Base-by-base conservation (phyloP, 2,797 vertebrate species). In the Mallotus villosus region DNA sequence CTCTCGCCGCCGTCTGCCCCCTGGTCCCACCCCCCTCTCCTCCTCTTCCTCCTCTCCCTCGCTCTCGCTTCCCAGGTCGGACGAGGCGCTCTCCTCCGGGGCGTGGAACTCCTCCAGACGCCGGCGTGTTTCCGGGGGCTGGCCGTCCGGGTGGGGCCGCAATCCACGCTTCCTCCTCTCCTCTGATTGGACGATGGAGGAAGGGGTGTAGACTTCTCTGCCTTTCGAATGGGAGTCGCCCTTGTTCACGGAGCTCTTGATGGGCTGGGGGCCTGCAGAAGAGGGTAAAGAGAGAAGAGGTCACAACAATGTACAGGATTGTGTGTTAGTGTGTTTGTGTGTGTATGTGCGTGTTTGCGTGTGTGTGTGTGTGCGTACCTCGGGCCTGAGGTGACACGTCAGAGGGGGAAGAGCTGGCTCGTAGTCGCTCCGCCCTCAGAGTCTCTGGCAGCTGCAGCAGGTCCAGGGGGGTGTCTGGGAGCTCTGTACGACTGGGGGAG, bases 401-500 rank as follows among this genome's bases (percentile, higher is more conserved):
- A 3, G 3, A n/a, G 25, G 71, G 90, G 76, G 87, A 85, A 32
- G 72, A 80, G 79, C 87, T 94, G 19, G 84, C 85, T 64, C 91
- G 84, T 70, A 87, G 88, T 37, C 92, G 85, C 82, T 91, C 92
- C 17, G 84, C 90, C 83, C 80, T 79, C 22, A 80, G 74, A 55
- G 85, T 88, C 82, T 94, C 93, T 0, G 95, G 94, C 17, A 96
- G 90, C 87, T 97, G 95, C 80, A 93, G 92, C 68, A 96, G 76
- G 61, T 97, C 95, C 88, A 97, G 85, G 27, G 94, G 93, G 1
- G 89, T 93, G 75, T 94, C 94, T 27, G 92, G 83, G 32, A 92
- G 72, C 86, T 96, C 95, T 0, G 92, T 92, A 70, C 92, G 94
- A 90, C 95, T 96, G 85, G 68, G 77, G 46, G 41, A 2, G 27